These are phyloP conservation scores for Parnassius apollo DNA, from an alignment of 2,888 invertebrate genomes.

Conservation along the genomic window DNA sequence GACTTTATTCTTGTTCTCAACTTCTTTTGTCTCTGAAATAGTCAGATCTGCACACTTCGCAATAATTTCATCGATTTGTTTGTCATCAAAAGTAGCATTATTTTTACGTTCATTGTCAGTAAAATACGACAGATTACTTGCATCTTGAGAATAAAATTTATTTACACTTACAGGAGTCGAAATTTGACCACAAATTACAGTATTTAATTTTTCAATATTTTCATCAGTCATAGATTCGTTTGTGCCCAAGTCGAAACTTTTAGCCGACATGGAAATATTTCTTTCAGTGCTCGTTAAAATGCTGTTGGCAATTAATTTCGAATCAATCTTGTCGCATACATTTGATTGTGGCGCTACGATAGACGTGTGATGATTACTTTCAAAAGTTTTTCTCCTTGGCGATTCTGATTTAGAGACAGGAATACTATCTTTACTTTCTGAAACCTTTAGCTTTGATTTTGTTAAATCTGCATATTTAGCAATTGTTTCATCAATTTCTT, in stretches of 20 bases:
- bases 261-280: not conserved
- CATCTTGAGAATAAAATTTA: not conserved
- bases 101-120: not conserved
- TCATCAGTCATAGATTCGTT: slow-evolving; percentile 8
- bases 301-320: not conserved
- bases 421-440: slow-evolving; percentile 2
- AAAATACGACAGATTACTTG: not conserved
- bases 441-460: slow-evolving; percentile 11
- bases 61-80: slow-evolving; percentile 23
- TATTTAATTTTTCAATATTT: slow-evolving; percentile 18
- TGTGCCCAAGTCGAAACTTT: not conserved
- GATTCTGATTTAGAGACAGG: not conserved
- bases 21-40: slow-evolving; percentile 10
- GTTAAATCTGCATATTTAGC: slow-evolving; percentile 21
- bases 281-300: not conserved
- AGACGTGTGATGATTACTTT: not conserved
- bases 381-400: not conserved
- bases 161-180: slow-evolving; percentile 17
- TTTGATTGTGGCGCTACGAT: not conserved
- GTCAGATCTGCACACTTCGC: slow-evolving; percentile 15
- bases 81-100: not conserved
- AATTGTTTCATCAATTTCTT: slow-evolving; percentile 25
- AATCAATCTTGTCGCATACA: not conserved
- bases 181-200: slow-evolving; percentile 5
- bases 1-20: not conserved